Conservation (phyloP, 2,797 vertebrate species). For the Arrhamphus sclerolepis region DNA sequence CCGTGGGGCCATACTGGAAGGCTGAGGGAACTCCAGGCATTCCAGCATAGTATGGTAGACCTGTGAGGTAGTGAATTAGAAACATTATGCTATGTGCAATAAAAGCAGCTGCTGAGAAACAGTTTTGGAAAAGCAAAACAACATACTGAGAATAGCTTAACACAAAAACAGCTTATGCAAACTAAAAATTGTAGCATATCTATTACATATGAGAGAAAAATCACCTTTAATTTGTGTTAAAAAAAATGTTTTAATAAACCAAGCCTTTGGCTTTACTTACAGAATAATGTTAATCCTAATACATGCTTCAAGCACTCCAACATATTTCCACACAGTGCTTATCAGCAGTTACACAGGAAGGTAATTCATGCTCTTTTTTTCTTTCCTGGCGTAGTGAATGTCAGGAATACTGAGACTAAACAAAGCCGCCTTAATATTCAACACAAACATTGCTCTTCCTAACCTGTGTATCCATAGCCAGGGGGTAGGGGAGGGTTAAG, state of each 20-base stretch:
- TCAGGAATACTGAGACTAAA: too few species aligned
- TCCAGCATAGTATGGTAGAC: constrained; percentile 92
- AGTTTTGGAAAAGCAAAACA: background rate
- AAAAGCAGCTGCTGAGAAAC: background rate
- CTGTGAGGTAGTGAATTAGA: constrained; percentile 44
- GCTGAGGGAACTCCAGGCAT: constrained; percentile 91
- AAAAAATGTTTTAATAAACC: too few species aligned
- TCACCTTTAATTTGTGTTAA: too few species aligned
- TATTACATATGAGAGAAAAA: too few species aligned
- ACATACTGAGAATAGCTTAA: background rate
- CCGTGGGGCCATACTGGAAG: constrained; percentile 94
- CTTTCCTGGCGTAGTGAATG: too few species aligned
- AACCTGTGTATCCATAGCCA: constrained; percentile 92
- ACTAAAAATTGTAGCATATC: too few species aligned
- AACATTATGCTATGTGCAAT: background rate
- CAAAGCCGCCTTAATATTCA: background rate
- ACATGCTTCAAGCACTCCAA: too few species aligned
- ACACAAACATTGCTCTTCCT: constrained; percentile 1
- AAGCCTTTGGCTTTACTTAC: too few species aligned
- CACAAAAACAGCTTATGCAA: background rate
- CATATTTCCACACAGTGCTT: too few species aligned
- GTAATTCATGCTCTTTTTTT: background rate
- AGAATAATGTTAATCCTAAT: too few species aligned
- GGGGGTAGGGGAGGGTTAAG: constrained; percentile 93
- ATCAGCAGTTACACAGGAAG: too few species aligned